Evolutionary conservation across 2,888 invertebrate species (phyloP).

Genomic region (Pammene aurita): DNA sequence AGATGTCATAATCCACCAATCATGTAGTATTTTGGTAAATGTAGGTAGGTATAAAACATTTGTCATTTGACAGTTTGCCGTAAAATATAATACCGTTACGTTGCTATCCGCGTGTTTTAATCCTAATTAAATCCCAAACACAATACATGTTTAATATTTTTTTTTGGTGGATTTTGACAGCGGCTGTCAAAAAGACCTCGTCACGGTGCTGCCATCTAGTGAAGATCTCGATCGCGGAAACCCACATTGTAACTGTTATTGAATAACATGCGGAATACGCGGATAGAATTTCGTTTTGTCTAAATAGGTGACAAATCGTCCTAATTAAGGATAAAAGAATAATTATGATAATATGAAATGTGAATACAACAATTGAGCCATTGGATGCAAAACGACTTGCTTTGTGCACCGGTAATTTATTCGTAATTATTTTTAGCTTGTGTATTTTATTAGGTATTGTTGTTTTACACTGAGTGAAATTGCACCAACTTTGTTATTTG

Average conservation of each 20-base stretch:
- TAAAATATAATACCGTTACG: no score
- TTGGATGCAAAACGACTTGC: constrained; percentile 49
- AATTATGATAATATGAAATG: constrained; percentile 46
- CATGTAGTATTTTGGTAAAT: no score
- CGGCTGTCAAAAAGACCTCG: no score
- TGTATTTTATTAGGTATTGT: constrained; percentile 10
- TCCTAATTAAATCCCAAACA: no score
- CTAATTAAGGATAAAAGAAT: constrained; percentile 35
- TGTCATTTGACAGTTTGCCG: no score
- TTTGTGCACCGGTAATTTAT: constrained; percentile 19
- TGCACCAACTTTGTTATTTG: constrained; percentile 62
- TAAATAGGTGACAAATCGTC: constrained; percentile 28
- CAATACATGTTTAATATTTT: no score
- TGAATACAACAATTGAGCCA: constrained; percentile 51
- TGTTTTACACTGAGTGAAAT: constrained; percentile 56
- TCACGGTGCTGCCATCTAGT: no score
- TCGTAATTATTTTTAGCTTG: constrained; percentile 4
- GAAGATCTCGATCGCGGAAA: no score
- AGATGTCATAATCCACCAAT: no score
- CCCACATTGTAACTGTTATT: constrained; percentile 2
- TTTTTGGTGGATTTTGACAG: no score
- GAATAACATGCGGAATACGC: constrained; percentile 9
- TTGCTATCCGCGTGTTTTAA: no score
- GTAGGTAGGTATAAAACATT: no score
- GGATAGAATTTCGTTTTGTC: constrained; percentile 10